These are phyloP conservation scores for Habroteleia sp. DNA, from an alignment of 2,888 invertebrate genomes.

Conservation along the genomic window DNA sequence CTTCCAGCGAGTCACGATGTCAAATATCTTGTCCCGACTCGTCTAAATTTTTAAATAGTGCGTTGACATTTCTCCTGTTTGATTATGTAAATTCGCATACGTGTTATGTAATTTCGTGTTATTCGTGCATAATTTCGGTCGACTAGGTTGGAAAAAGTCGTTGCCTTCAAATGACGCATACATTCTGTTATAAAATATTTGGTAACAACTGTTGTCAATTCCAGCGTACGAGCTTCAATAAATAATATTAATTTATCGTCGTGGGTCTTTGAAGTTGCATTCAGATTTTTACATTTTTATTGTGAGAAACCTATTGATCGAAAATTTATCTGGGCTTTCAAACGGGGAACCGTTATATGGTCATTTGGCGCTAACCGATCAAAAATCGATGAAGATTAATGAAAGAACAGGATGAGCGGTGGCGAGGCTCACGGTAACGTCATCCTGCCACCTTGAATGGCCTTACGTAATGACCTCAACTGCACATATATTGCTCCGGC, in stretches of 20 bases:
- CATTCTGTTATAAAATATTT: too few species aligned
- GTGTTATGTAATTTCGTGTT: constrained; percentile 14
- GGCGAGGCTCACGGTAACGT: constrained; percentile 75
- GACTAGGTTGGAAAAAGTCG: too few species aligned
- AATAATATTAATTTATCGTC: too few species aligned
- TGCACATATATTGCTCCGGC: constrained; percentile 46
- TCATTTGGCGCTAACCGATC: constrained; percentile 28
- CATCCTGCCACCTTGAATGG: constrained; percentile 74
- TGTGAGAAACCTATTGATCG: constrained; percentile 10
- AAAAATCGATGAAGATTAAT: constrained; percentile 66
- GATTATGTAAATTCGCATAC: constrained; percentile 22
- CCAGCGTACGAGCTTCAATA: too few species aligned
- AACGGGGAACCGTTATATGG: constrained; percentile 62
- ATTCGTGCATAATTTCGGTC: too few species aligned
- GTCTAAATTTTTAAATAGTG: neutral
- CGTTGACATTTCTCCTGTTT: constrained; percentile 13
- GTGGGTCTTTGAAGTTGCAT: too few species aligned
- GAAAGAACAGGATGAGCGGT: constrained; percentile 74
- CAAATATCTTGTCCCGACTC: constrained; percentile 2
- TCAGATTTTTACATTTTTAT: too few species aligned
- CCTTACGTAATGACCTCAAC: constrained; percentile 71
- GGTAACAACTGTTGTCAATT: too few species aligned
- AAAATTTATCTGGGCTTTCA: constrained; percentile 64
- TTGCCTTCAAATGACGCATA: too few species aligned
- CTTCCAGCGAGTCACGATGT: constrained; percentile 10